Evolutionary conservation across 2,113 vertebrate genomes (phyloP).

Genomic region (Alligator mississippiensis): DNA sequence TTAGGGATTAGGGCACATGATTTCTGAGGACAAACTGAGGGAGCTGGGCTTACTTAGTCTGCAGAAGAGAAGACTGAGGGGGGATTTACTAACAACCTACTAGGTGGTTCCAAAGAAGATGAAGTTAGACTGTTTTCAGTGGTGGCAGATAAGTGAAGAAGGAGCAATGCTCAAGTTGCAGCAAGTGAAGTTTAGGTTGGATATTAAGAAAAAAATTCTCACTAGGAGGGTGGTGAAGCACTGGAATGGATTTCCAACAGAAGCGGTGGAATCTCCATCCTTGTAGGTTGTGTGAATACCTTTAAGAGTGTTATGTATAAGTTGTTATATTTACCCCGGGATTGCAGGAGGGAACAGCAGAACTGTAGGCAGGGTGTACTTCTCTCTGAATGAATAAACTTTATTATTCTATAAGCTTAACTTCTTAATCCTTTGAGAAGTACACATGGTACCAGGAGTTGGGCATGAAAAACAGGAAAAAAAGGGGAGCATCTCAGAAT

Average conservation of each 20-base stretch:
- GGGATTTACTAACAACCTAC: not conserved
- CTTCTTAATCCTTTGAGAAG: too few species aligned
- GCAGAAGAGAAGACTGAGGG: not conserved
- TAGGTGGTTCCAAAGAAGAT: not conserved
- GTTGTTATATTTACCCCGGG: too few species aligned
- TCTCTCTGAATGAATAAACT: too few species aligned
- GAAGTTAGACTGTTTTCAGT: not conserved
- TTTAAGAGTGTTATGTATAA: too few species aligned
- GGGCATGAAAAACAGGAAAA: too few species aligned
- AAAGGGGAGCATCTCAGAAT: too few species aligned
- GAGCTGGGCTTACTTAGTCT: not conserved
- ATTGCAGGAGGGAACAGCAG: too few species aligned
- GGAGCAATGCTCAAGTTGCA: not conserved
- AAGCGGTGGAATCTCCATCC: not conserved
- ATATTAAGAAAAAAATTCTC: not conserved
- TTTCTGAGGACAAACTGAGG: rapidly evolving
- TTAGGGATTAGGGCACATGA: not conserved
- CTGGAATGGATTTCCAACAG: not conserved
- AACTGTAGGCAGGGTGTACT: too few species aligned
- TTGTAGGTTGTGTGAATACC: not conserved
- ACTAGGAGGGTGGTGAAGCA: not conserved
- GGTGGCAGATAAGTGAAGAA: not conserved
- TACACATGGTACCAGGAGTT: too few species aligned
- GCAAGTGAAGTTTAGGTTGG: not conserved
- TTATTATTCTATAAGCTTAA: too few species aligned